These are phyloP conservation scores for Manis pentadactyla DNA, from an alignment of 2,797 vertebrate genomes.

Conservation along the genomic window DNA sequence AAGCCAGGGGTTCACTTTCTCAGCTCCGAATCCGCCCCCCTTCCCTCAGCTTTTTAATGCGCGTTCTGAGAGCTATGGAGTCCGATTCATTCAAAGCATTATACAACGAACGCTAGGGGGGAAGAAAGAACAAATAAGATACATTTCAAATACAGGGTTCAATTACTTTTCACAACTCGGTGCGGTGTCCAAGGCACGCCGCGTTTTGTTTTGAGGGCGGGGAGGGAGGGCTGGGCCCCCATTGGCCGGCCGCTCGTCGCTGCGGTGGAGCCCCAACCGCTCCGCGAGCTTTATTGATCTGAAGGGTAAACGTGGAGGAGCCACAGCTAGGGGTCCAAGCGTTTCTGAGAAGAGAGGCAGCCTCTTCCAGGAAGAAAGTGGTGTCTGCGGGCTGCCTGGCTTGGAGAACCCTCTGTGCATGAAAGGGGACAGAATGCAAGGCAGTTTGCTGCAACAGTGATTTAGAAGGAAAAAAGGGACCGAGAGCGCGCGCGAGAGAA, in stretches of 20 bases:
- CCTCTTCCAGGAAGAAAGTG: constrained; percentile 83
- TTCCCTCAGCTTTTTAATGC: background rate
- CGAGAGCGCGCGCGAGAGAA: background rate
- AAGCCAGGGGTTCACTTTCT: background rate
- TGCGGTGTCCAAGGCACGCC: constrained; percentile 78
- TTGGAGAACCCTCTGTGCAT: constrained; percentile 62
- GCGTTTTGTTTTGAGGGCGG: constrained; percentile 86
- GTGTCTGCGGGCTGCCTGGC: constrained; percentile 67
- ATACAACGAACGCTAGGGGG: background rate
- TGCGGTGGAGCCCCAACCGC: constrained; percentile 84
- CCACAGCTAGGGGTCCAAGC: constrained; percentile 72
- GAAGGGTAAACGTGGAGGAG: constrained; percentile 84
- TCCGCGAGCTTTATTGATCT: constrained; percentile 83
- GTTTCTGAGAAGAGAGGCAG: constrained; percentile 79
- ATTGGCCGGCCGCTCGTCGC: constrained; percentile 87
- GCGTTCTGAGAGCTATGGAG: background rate
- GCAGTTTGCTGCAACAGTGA: constrained; percentile 70
- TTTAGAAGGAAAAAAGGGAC: background rate
- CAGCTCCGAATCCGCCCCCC: background rate
- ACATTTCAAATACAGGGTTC: constrained; percentile 73
- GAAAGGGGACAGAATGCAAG: constrained; percentile 14
- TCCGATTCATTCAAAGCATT: background rate
- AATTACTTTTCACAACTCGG: constrained; percentile 85
- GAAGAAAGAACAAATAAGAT: background rate
- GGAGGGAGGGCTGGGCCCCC: constrained; percentile 83